phyloP scores from a whole-genome alignment of 2,113 vertebrate species.

The Holacanthus passer region DNA sequence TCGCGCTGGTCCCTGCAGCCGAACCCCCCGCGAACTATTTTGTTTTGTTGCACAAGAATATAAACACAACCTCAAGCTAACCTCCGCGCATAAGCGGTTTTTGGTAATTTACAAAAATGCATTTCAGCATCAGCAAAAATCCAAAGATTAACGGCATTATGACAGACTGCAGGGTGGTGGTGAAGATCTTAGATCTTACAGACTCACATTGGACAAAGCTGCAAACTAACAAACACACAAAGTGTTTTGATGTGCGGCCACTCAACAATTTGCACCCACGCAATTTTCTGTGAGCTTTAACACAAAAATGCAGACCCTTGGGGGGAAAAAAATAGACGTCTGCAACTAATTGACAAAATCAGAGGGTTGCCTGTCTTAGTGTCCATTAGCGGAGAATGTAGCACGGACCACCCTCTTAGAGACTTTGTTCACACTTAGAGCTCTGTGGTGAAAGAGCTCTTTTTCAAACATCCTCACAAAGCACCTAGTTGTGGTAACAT shows the following conservation, averaged over 20 bases:
- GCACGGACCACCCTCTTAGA: conserved; percentile 64
- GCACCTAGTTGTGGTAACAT: background rate
- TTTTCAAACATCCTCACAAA: conserved; percentile 33
- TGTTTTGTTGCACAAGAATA: conserved; percentile 66
- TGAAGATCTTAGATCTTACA: conserved; percentile 44
- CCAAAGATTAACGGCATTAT: conserved; percentile 51
- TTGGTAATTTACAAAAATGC: conserved; percentile 58
- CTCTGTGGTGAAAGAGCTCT: background rate
- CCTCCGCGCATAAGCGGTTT: conserved; percentile 55
- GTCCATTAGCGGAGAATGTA: conserved; percentile 73
- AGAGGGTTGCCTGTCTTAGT: conserved; percentile 65
- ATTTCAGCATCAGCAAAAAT: conserved; percentile 65
- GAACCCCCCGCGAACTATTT: conserved; percentile 47
- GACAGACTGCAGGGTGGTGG: conserved; percentile 60
- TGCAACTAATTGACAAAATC: conserved; percentile 76
- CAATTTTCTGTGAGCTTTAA: conserved; percentile 56
- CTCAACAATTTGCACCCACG: conserved; percentile 59
- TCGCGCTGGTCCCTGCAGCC: conserved; percentile 37
- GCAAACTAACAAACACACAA: conserved; percentile 57
- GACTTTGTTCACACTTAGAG: conserved; percentile 35
- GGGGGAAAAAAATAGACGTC: conserved; percentile 28
- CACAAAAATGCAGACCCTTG: conserved; percentile 70
- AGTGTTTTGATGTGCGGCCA: conserved; percentile 48
- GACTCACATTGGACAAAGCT: conserved; percentile 46
- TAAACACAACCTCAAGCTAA: conserved; percentile 57